A percentile compares a stretch with the other conserved stretches of the same genome.
phyloP scores from a whole-genome alignment of 2,113 vertebrate genomes.

The Narcine bancroftii region DNA sequence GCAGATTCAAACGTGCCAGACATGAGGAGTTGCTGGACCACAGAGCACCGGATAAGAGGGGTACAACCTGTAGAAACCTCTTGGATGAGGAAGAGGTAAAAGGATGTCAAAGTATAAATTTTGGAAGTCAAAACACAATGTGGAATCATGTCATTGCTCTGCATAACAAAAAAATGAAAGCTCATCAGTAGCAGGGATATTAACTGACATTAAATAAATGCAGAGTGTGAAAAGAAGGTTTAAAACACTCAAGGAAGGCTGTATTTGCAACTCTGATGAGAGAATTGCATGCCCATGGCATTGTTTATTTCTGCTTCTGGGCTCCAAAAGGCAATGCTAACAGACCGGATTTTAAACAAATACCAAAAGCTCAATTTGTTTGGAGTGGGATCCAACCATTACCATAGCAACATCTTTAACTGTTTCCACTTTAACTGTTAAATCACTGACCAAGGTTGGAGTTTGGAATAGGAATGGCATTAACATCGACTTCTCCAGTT shows the following conservation, averaged over 20 bases:
- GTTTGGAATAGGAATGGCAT: too few relatives aligned
- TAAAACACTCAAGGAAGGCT: background rate
- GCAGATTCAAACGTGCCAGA: too few relatives aligned
- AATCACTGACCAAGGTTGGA: too few relatives aligned
- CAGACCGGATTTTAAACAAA: background rate
- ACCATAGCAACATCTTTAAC: background rate
- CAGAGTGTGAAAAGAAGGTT: background rate
- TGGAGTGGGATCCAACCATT: background rate
- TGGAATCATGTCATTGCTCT: background rate
- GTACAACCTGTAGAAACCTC: too few relatives aligned
- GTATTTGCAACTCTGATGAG: too few relatives aligned
- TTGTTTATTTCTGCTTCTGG: background rate
- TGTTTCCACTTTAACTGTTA: too few relatives aligned
- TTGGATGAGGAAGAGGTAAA: background rate
- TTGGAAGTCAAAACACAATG: background rate
- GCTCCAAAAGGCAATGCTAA: background rate
- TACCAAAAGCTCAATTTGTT: background rate
- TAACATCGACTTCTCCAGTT: too few relatives aligned
- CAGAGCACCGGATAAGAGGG: too few relatives aligned
- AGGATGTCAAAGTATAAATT: background rate
- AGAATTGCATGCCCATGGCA: background rate
- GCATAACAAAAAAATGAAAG: background rate
- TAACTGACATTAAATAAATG: background rate
- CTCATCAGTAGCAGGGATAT: background rate
- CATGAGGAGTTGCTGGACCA: too few relatives aligned